Conservation (phyloP, 37 sponge, comb jelly and placozoan genomes). For the Cliona cf. orientalis region DNA sequence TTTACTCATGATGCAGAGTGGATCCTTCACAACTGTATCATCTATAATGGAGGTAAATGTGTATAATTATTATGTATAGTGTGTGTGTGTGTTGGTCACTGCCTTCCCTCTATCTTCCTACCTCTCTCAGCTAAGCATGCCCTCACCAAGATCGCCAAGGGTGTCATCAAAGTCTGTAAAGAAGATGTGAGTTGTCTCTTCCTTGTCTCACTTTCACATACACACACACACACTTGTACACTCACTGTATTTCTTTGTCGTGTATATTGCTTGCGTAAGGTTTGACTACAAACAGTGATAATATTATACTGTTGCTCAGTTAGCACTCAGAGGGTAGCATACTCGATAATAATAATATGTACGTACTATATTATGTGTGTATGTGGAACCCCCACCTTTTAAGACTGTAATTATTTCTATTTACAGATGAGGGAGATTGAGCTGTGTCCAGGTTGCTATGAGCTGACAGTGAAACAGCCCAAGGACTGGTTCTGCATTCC, state of each 20-base stretch:
- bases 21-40: conserved; percentile 99
- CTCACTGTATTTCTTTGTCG: too few species aligned
- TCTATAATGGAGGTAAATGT: conserved; percentile 93
- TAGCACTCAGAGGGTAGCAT: too few species aligned
- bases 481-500: conserved; percentile 88
- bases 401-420: background rate
- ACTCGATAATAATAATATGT: too few species aligned
- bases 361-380: too few species aligned
- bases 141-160: conserved; percentile 88
- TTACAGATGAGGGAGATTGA: conserved; percentile 90
- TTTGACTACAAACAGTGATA: too few species aligned
- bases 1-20: conserved; percentile 92
- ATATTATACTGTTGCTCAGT: too few species aligned
- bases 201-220: background rate
- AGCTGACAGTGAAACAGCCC: conserved; percentile 71
- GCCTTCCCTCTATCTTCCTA: background rate
- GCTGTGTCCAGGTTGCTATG: conserved; percentile 88
- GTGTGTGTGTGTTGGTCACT: background rate
- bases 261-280: too few species aligned
- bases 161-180: conserved; percentile 81
- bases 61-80: background rate
- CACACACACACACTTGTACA: background rate
- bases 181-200: conserved; percentile 73
- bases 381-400: too few species aligned
- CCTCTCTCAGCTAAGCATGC: conserved; percentile 67